These are phyloP conservation scores for Reinhardtius hippoglossoides DNA, from an alignment of 2,113 vertebrate species.

Conservation along the genomic window DNA sequence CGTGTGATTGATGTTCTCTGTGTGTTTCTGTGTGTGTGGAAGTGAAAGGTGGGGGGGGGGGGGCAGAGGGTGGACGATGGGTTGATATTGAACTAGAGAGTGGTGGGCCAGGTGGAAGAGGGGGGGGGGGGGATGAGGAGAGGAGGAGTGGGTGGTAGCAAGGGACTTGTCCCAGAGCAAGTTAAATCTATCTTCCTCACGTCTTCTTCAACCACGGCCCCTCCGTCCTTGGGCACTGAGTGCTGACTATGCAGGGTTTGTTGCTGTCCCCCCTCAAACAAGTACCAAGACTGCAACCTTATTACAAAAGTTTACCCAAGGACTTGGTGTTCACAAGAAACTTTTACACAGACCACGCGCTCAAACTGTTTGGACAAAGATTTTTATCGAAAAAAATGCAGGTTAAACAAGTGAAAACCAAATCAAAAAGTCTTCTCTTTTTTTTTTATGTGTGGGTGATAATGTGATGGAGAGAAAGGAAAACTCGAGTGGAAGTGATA, in stretches of 20 bases:
- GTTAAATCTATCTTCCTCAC: slow-evolving; percentile 75
- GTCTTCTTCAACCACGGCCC: slow-evolving; percentile 63
- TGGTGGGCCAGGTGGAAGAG: slow-evolving; percentile 56
- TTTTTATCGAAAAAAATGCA: neutral
- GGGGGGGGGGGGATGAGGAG: slow-evolving; percentile 33
- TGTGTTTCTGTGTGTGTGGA: slow-evolving; percentile 43
- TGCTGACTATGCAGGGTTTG: slow-evolving; percentile 76
- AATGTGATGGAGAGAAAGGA: neutral
- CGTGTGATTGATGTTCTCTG: slow-evolving; percentile 57
- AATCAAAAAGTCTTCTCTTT: neutral
- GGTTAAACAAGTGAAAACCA: neutral
- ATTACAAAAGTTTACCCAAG: slow-evolving; percentile 74
- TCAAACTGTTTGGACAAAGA: slow-evolving; percentile 1
- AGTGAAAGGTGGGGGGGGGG: slow-evolving; percentile 12
- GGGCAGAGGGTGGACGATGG: neutral
- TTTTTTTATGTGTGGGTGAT: neutral
- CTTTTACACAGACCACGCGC: slow-evolving; percentile 18
- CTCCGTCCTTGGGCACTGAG: slow-evolving; percentile 66
- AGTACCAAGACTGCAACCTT: slow-evolving; percentile 71
- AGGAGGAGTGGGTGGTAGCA: slow-evolving; percentile 56
- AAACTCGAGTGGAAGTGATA: neutral
- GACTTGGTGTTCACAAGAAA: slow-evolving; percentile 61
- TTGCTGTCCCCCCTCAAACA: slow-evolving; percentile 56
- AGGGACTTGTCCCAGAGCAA: slow-evolving; percentile 67
- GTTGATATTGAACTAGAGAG: slow-evolving; percentile 56